A percentile compares a stretch with the other conserved stretches of the same genome.
phyloP scores from a whole-genome alignment of 1,140 invertebrate species.

The Arctopsyche grandis region DNA sequence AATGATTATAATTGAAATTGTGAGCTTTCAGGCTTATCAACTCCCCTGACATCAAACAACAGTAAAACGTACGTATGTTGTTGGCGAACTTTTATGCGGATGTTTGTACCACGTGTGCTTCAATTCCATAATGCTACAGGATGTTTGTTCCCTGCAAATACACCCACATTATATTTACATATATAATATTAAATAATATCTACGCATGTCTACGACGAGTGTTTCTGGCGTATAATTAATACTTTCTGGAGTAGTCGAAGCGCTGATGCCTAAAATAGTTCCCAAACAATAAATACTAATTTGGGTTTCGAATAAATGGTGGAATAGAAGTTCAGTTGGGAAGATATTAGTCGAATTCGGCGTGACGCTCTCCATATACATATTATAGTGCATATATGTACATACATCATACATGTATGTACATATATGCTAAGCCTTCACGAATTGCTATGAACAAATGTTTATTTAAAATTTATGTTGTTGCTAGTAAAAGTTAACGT shows the following conservation, averaged over 20 bases:
- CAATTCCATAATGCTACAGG: no score
- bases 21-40: no score
- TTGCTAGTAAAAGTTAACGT: neutral
- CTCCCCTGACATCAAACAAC: no score
- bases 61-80: no score
- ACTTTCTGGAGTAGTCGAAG: neutral
- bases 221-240: conserved; percentile 4
- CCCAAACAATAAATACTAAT: neutral
- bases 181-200: neutral
- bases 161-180: neutral
- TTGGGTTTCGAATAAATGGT: neutral
- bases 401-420: neutral
- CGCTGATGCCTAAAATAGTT: neutral
- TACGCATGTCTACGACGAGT: neutral
- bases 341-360: no score
- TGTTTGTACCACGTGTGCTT: no score
- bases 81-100: no score
- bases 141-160: no score
- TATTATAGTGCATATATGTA: neutral
- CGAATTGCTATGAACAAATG: neutral
- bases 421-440: neutral
- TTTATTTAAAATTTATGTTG: neutral
- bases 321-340: no score
- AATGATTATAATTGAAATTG: no score
- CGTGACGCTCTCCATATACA: no score